A percentile compares a stretch with the other conserved stretches of the same genome.
phyloP scores from a whole-genome alignment of 1,140 invertebrate species.

The Drosophila truncata region DNA sequence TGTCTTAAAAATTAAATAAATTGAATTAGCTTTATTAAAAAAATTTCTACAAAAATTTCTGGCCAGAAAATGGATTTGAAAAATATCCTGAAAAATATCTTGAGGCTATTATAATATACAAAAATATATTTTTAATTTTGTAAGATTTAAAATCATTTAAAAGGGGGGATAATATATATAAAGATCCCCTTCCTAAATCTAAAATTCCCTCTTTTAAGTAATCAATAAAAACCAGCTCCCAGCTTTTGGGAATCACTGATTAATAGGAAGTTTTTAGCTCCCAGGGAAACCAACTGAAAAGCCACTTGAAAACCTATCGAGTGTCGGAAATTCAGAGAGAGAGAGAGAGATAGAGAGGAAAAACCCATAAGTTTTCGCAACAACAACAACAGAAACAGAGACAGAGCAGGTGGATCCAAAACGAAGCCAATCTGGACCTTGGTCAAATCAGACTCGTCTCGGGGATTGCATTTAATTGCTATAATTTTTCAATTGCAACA shows the following conservation, averaged over 20 bases:
- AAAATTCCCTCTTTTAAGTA: neutral
- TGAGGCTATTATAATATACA: too few relatives aligned
- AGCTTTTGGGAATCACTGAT: neutral
- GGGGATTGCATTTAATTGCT: conserved; percentile 70
- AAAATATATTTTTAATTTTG: neutral
- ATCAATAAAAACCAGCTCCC: neutral
- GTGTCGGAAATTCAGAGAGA: neutral
- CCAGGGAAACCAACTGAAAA: neutral
- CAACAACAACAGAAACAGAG: too few relatives aligned
- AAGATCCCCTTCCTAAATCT: neutral
- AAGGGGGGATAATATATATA: neutral
- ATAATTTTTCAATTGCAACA: conserved; percentile 79
- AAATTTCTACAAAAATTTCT: neutral
- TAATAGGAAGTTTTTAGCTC: neutral
- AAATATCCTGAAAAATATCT: neutral
- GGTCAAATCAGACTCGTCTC: conserved; percentile 25
- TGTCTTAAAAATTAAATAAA: too few relatives aligned
- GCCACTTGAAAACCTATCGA: conserved; percentile 1
- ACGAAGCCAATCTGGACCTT: conserved; percentile 52
- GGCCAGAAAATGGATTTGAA: neutral
- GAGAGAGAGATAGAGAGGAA: too few relatives aligned
- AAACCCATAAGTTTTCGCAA: conserved; percentile 15
- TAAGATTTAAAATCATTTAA: neutral
- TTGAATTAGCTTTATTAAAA: too few relatives aligned
- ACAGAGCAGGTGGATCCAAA: conserved; percentile 21